Base-by-base conservation (phyloP, 2,113 vertebrate species). In the Macheiramphus alcinus region DNA sequence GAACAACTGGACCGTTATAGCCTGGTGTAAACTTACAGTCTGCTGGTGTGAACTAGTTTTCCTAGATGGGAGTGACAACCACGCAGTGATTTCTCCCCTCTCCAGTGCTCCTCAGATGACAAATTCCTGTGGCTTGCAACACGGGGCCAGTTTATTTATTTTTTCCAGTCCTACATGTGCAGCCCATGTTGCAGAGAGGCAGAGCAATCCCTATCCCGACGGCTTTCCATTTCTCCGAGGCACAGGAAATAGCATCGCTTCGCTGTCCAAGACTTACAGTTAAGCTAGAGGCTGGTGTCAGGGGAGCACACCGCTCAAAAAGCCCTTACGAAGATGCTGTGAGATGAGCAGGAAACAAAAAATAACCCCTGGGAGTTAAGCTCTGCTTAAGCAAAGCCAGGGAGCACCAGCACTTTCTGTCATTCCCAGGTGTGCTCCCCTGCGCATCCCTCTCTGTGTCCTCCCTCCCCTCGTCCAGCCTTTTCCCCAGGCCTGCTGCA, bases 61-160 rank as follows among this genome's bases (percentile, higher is more conserved):
- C 85, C 81, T 67, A 70, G 62, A 56, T 3, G 8, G 62, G 47
- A 75, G 52, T 78, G 79, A 92, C 86, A 95, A 79, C 84, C 87
- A 9, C 21, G 10, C 6, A 3, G 42, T 16, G 87, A 92, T 94
- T 93, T 95, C 90, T 92, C 43, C 82, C 61, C 71, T 96, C 67
- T 72, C 38, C 81, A 61, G 36, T 4, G 5, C 71, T 89, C 61
- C 91, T 94, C 85, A 34, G 59, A 73, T 92, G 95, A 90, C 61
- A 88, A 32, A 97, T 97, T 96, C 96, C 93, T 96, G 96, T 14
- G 90, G 95, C 68, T 91, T 90, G 85, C 85, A 80, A 19, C 13
- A 47, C 7, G 11, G 59, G 81, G 79, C 78, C 90, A 56, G 81
- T 94, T 92, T 91, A 22, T 95, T 93, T 94, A 20, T 90, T 79